phyloP scores from a whole-genome alignment of 2,113 vertebrate species.

The Hippocampus zosterae region DNA sequence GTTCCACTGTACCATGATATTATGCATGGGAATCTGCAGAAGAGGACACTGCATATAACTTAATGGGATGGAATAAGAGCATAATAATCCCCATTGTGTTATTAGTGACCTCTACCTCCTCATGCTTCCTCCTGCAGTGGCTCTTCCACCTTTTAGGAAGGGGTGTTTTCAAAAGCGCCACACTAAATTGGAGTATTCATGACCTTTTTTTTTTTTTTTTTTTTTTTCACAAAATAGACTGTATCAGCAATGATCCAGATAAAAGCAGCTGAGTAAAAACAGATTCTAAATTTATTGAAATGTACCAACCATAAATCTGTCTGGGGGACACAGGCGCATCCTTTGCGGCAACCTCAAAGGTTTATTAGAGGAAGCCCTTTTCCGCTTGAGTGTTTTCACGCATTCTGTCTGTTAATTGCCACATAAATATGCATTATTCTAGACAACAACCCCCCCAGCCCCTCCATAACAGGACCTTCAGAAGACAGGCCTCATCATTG shows the following conservation, averaged over 20 bases:
- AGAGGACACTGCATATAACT: not conserved
- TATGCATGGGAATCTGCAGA: not conserved
- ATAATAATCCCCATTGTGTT: slow-evolving; percentile 6
- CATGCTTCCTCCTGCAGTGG: not conserved
- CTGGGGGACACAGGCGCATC: slow-evolving; percentile 53
- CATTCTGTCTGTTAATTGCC: slow-evolving; percentile 65
- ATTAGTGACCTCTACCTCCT: slow-evolving; percentile 1
- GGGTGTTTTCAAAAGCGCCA: slow-evolving; percentile 26
- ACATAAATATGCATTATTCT: slow-evolving; percentile 69
- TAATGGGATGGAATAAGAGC: not conserved
- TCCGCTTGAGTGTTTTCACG: slow-evolving; percentile 60
- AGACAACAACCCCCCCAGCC: slow-evolving; percentile 16
- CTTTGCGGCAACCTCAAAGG: slow-evolving; percentile 59
- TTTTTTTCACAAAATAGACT: slow-evolving; percentile 48
- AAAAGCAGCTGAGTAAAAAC: slow-evolving; percentile 70
- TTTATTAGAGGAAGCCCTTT: slow-evolving; percentile 67
- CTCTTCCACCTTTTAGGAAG: slow-evolving; percentile 9
- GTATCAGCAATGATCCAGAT: slow-evolving; percentile 60
- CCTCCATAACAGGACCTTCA: slow-evolving; percentile 40
- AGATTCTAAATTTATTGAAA: slow-evolving; percentile 65
- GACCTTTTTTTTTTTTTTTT: slow-evolving; percentile 33
- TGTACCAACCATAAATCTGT: slow-evolving; percentile 63
- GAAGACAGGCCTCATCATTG: slow-evolving; percentile 55
- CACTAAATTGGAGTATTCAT: slow-evolving; percentile 62
- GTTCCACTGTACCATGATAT: not conserved